phyloP scores from a whole-genome alignment of 2,888 invertebrate genomes.

The Ophion slaviceki region DNA sequence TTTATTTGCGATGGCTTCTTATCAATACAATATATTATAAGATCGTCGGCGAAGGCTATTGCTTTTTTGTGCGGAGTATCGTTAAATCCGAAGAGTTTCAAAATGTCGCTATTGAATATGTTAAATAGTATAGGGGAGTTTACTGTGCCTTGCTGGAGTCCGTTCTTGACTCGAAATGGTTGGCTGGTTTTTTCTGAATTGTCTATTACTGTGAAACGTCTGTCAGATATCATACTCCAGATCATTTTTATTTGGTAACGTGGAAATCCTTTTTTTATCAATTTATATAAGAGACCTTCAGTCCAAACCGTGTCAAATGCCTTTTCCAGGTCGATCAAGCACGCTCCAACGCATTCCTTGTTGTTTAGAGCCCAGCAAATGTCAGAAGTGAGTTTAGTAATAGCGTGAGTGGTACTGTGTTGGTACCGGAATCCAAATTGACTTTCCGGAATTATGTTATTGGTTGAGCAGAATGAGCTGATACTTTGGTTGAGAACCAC shows the following conservation, averaged over 20 bases:
- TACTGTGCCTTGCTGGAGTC: constrained; percentile 66
- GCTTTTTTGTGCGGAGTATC: neutral
- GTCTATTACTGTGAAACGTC: constrained; percentile 39
- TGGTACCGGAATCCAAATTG: constrained; percentile 71
- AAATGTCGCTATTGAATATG: constrained; percentile 52
- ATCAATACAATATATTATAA: constrained; percentile 28
- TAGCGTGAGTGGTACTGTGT: constrained; percentile 63
- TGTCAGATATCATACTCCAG: constrained; percentile 59
- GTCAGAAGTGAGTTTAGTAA: constrained; percentile 55
- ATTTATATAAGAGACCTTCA: constrained; percentile 67
- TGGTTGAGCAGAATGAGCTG: constrained; percentile 18
- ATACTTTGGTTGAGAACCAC: constrained; percentile 65
- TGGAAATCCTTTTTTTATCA: constrained; percentile 64
- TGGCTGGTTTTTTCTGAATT: neutral
- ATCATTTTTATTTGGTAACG: constrained; percentile 66
- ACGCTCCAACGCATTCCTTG: constrained; percentile 53
- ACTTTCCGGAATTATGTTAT: constrained; percentile 66
- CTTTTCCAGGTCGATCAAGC: constrained; percentile 59
- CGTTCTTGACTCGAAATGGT: constrained; percentile 60
- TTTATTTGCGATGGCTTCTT: constrained; percentile 31
- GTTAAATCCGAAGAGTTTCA: constrained; percentile 48
- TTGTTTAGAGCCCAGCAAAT: constrained; percentile 53
- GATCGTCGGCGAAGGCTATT: constrained; percentile 18
- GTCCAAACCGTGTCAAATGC: constrained; percentile 66
- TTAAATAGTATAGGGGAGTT: constrained; percentile 62